Base-by-base conservation (phyloP, 2,797 vertebrate species). In the Rhyacichthys aspro region DNA sequence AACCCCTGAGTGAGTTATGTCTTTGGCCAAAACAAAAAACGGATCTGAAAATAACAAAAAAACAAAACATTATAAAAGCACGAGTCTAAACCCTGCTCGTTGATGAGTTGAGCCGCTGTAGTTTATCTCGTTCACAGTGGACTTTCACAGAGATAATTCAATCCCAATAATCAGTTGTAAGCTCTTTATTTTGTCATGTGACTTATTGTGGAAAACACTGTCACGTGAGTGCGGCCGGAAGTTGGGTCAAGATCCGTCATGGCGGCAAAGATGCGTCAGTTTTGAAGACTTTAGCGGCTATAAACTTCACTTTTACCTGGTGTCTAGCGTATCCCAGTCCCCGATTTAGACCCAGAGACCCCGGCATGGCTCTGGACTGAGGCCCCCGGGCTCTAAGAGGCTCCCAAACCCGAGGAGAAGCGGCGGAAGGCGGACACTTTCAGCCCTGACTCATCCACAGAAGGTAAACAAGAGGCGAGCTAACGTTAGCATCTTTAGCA, bases 221-320 rank as follows among this genome's bases (percentile, higher is more conserved):
- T 85, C 85, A 89, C 33, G 77, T 88, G 87, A 87, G 49, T 56
- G 15, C 9, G 2, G 6, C 23, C 84, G 83, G 81, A 80, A 74
- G 79, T 72, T 9, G 0, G 1, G 2, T 1, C 44, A 43, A 36
- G 42, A 15, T n/a, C 17, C 28, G 50, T 43, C 47, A 89, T 88
- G 87, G 88, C 84, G 79, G 72, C 70, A 45, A 19, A 7, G 8
- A 44, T 6, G 16, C 2, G 42, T 44, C 15, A 2, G 9, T 6
- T 0, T 9, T 49, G 49, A 41, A 5, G 8, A 2, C 14, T 15
- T 28, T 7, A 1, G 38, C 11, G 1, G 17, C n/a, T 52, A 76
- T 70, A 19, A 1, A 1, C 37, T 8, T 2, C 18, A 8, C 34
- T 39, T 14, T 10, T 8, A 8, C 50, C 17, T 3, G 8, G 50